phyloP scores from a whole-genome alignment of 2,888 invertebrate species.

The Melinaea marsaeus region DNA sequence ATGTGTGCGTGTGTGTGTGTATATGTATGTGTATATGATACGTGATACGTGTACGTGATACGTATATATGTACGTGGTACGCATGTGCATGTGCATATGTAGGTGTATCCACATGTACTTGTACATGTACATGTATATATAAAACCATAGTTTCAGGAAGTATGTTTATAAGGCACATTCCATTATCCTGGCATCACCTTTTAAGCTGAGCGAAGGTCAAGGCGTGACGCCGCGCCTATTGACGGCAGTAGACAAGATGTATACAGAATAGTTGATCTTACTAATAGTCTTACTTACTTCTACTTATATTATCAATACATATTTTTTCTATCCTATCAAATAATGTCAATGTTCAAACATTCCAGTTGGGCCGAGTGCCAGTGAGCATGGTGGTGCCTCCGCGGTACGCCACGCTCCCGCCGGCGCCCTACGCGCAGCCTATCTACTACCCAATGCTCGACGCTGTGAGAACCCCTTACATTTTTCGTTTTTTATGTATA shows the following conservation, averaged over 20 bases:
- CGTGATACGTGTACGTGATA: too few relatives aligned
- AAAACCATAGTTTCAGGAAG: slow-evolving; percentile 16
- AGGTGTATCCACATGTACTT: too few relatives aligned
- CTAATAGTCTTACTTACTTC: too few relatives aligned
- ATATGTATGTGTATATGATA: too few relatives aligned
- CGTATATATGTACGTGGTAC: too few relatives aligned
- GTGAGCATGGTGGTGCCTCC: slow-evolving; percentile 64
- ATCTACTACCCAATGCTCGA: slow-evolving; percentile 69
- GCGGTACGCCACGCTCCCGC: slow-evolving; percentile 68
- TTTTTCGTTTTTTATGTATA: not conserved
- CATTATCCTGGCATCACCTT: slow-evolving; percentile 23
- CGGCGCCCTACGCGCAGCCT: slow-evolving; percentile 51
- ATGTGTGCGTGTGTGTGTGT: too few relatives aligned
- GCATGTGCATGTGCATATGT: too few relatives aligned
- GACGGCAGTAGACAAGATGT: not conserved
- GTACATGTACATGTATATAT: not conserved
- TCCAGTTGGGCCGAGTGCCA: slow-evolving; percentile 65
- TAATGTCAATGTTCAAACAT: not conserved
- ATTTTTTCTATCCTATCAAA: too few relatives aligned
- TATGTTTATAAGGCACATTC: slow-evolving; percentile 18
- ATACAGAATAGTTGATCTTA: not conserved
- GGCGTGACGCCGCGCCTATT: slow-evolving; percentile 20
- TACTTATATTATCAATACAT: too few relatives aligned
- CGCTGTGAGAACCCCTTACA: slow-evolving; percentile 45
- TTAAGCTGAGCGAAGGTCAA: slow-evolving; percentile 11